These are phyloP conservation scores for Sylvilagus bachmani DNA, from an alignment of 2,113 vertebrate species.

Conservation along the genomic window DNA sequence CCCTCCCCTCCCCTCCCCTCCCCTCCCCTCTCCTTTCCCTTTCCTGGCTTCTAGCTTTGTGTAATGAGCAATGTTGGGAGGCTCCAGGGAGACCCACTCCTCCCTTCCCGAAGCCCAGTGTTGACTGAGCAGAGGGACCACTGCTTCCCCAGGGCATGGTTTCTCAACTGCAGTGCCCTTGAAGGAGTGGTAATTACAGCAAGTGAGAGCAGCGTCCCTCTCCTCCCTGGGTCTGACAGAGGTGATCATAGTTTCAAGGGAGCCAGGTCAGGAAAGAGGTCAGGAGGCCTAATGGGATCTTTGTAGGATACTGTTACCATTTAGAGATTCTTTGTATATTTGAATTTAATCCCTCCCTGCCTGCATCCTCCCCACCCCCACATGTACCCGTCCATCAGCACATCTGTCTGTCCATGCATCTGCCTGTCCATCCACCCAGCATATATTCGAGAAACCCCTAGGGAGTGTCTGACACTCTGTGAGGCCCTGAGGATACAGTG, in stretches of 20 bases:
- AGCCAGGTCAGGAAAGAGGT: background rate
- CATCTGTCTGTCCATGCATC: too few relatives aligned
- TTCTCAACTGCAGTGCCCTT: background rate
- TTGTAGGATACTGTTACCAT: background rate
- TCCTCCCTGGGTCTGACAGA: background rate
- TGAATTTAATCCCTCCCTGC: background rate
- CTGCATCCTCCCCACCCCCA: too few relatives aligned
- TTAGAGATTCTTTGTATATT: background rate
- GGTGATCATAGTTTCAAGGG: background rate
- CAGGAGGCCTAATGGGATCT: background rate
- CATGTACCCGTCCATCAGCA: too few relatives aligned
- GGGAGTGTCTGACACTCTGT: background rate
- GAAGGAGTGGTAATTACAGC: background rate
- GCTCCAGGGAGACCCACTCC: too few relatives aligned
- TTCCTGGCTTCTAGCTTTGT: background rate
- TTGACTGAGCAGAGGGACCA: background rate
- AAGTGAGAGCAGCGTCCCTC: background rate
- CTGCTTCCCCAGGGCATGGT: background rate
- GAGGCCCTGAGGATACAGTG: too few relatives aligned
- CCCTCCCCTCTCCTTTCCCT: background rate
- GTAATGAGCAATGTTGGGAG: background rate
- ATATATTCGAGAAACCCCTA: background rate
- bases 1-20: too few relatives aligned
- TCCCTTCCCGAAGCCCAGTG: background rate
- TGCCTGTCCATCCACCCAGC: background rate